These are phyloP conservation scores for Odocoileus hemionus DNA, from an alignment of 2,113 vertebrate species.

Conservation along the genomic window DNA sequence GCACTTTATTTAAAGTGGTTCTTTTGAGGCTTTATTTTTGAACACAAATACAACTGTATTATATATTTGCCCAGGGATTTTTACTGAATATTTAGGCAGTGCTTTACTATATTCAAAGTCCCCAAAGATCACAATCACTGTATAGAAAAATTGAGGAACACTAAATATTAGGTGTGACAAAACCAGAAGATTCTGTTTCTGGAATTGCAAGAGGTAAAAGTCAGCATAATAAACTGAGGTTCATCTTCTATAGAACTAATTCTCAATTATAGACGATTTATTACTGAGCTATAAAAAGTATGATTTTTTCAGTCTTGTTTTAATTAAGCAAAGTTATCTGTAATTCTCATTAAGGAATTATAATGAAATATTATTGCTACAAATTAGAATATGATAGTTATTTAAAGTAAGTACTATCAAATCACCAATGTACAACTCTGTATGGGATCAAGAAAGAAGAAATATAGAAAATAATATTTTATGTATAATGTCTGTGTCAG, in stretches of 20 bases:
- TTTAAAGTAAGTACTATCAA: neutral
- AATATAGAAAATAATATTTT: neutral
- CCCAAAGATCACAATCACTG: neutral
- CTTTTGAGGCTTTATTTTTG: slow-evolving; percentile 31
- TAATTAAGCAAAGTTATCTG: neutral
- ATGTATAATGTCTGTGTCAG: neutral
- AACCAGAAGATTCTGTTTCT: neutral
- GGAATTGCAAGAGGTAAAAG: neutral
- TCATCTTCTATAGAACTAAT: neutral
- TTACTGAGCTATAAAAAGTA: neutral
- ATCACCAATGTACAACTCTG: neutral
- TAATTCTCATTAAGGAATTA: neutral
- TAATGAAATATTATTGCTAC: neutral
- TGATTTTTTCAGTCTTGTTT: neutral
- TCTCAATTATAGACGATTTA: neutral
- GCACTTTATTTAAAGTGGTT: slow-evolving; percentile 26
- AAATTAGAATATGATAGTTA: neutral
- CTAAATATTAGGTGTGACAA: neutral
- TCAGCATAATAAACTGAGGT: neutral
- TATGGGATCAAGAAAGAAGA: neutral
- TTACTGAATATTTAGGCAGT: neutral
- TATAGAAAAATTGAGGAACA: neutral
- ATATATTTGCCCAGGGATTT: neutral
- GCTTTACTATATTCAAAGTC: slow-evolving; percentile 2
- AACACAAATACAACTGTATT: neutral